Evolutionary conservation across 2,113 vertebrate genomes (phyloP), one percentile per base, ranked within the genome.

Genomic region (Balaeniceps rex): DNA sequence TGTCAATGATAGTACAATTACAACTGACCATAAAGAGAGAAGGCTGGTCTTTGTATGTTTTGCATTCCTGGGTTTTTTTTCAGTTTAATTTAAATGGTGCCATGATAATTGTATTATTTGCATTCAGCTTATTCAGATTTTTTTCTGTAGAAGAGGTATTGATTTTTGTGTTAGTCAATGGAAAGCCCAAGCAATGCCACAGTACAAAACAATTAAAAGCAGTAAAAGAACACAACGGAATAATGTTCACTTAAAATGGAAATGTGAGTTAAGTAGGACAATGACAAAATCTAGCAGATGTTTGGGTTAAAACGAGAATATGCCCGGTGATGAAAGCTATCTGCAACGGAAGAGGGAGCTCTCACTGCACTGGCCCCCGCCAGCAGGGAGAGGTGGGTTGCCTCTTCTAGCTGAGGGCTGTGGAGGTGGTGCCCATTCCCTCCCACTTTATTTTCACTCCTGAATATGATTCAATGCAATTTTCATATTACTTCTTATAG

Each of bases 281-380:
- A 28, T 17, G 66, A 44, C 58, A 88, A 80, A 76, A 88, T 22
- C 49, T 34, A 57, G 7, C 38, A 57, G 46, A 7, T 31, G 38
- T 13, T 52, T 17, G 63, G 38, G 49, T 65, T 80, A 61, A 63
- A 76, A 51, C 1, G 23, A 42, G 57, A 36, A 51, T 2, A 7
- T 2, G 38, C 7, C 36, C 0, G 1, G 31, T 6, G 44, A 79
- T 29, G 40, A 52, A 63, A 80, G 79, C 75, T 11, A 12, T 52
- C 74, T 65, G 58, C 52, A 87, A 96, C 84, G 1, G 92, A 80
- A 97, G 96, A 85, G 97, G 96, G 93, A 97, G 97, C 94, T 83
- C 93, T 85, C 88, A 83, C 63, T 6, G 93, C 96, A 54, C 54
- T 13, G 34, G 93, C 78, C 96, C 89, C 82, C 7, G 7, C 19